Base-by-base conservation (phyloP, 2,888 invertebrate genomes). In the Xestia ashworthii region DNA sequence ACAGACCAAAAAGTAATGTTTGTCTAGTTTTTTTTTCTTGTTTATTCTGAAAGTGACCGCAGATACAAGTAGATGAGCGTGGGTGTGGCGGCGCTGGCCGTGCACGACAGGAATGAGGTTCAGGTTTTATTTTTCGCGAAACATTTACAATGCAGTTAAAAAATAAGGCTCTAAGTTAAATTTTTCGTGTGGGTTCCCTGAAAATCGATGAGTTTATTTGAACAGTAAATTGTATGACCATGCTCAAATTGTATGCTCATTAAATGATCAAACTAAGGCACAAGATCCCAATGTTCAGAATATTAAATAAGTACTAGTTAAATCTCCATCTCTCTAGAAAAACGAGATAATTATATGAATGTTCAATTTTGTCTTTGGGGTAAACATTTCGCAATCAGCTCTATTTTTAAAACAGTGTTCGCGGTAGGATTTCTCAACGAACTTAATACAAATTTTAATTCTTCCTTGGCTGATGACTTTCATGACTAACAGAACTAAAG, bases 1-100 rank as follows among this genome's bases (percentile, higher is more conserved):
- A 90, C 86, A 87, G 86, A 90, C 78, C 81, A 87, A 85, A 83
- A 89, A 90, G 84, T 82, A 86, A 83, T 89, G 88, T 89, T 87
- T 86, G 78, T 64, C 82, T 78, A 82, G 53, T 38, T 83, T 82
- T 88, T 87, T 82, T 78, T 50, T 84, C 80, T 50, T 84, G 84
- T 87, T 87, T 83, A 68, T 88, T 85, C 77, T 83, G 82, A 80
- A 82, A 82, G 68, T 83, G 82, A 80, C 83, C 83, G 67, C 77
- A 75, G 86, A 78, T 82, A 83, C 73, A 87, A 88, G 82, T 83
- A 82, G 78, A 72, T 55, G 67, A 76, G 69, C 62, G 82, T 76
- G 75, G 82, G 80, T 88, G 81, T 81, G 82, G 80, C 73, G 81
- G 38, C 41, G 66, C 74, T 74, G 22, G 32, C 66, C n/a, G 53